Conservation (phyloP, 2,797 vertebrate genomes). For the Danio aesculapii region DNA sequence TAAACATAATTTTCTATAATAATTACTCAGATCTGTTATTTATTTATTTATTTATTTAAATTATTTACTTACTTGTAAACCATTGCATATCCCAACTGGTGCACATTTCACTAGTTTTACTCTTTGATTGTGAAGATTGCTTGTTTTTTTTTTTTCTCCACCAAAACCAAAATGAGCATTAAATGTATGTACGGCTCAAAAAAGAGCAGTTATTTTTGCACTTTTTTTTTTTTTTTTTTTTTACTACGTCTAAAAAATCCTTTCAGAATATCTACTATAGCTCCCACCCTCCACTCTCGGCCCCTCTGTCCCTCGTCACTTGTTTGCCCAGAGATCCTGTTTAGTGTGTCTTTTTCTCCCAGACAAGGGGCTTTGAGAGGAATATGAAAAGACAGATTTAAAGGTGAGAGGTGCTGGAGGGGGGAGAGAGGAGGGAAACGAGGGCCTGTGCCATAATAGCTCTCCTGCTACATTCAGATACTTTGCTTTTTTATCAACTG, state of each 20-base stretch:
- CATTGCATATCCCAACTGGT: slow-evolving; percentile 13
- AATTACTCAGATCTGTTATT: neutral
- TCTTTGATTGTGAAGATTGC: neutral
- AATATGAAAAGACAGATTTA: slow-evolving; percentile 99
- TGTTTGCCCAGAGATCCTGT: slow-evolving; percentile 97
- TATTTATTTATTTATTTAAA: neutral
- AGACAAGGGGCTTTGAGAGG: slow-evolving; percentile 99
- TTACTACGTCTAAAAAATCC: slow-evolving; percentile 28
- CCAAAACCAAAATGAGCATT: neutral
- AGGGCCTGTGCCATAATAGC: slow-evolving; percentile 74
- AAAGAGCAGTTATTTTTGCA: slow-evolving; percentile 52
- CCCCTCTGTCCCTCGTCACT: slow-evolving; percentile 70
- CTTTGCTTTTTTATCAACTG: slow-evolving; percentile 69
- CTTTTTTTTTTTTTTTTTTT: slow-evolving; percentile 23
- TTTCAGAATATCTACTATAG: slow-evolving; percentile 57
- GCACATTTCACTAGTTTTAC: neutral
- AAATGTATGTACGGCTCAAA: slow-evolving; percentile 10
- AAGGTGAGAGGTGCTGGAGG: slow-evolving; percentile 98
- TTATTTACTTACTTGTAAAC: neutral
- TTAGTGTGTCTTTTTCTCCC: slow-evolving; percentile 95
- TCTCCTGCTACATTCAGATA: slow-evolving; percentile 72
- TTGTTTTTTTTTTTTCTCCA: neutral
- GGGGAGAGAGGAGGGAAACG: slow-evolving; percentile 64
- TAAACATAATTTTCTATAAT: too few species aligned
- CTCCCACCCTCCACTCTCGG: slow-evolving; percentile 72